Conservation (phyloP, 2,888 invertebrate genomes). For the Andrena marginata region DNA sequence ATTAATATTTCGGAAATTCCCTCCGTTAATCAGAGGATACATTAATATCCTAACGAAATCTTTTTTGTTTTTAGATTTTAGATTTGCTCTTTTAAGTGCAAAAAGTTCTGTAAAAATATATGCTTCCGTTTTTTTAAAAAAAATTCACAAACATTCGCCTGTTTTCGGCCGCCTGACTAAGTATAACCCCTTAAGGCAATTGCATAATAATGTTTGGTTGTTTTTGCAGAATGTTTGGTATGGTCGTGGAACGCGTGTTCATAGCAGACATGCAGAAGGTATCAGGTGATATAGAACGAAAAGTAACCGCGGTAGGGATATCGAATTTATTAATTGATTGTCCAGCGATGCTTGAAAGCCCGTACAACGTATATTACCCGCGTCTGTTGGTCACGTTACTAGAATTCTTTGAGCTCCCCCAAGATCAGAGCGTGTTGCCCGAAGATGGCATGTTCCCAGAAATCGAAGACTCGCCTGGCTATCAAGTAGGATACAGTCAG, state of each 20-base stretch:
- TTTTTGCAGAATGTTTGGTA: constrained; percentile 93
- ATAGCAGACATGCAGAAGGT: constrained; percentile 95
- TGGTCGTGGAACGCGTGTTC: constrained; percentile 96
- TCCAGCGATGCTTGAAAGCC: constrained; percentile 88
- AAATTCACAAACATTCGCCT: too few relatives aligned
- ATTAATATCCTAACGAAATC: too few relatives aligned
- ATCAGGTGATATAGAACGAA: constrained; percentile 92
- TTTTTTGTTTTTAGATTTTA: too few relatives aligned
- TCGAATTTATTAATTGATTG: constrained; percentile 94
- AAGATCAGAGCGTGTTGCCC: constrained; percentile 91
- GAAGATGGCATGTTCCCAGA: constrained; percentile 95
- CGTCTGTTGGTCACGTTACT: constrained; percentile 86
- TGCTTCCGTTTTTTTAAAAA: too few relatives aligned
- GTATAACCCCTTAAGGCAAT: background rate
- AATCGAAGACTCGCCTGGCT: constrained; percentile 94
- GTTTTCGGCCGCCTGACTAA: too few relatives aligned
- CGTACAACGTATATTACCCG: constrained; percentile 86
- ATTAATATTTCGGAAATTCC: too few relatives aligned
- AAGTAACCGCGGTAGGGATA: constrained; percentile 96
- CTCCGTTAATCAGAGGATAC: too few relatives aligned
- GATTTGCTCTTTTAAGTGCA: too few relatives aligned
- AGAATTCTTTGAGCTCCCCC: constrained; percentile 95
- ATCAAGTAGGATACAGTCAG: constrained; percentile 95
- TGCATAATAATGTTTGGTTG: constrained; percentile 3
- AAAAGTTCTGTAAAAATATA: too few relatives aligned